Conservation (phyloP, 2,113 vertebrate species). For the Odocoileus hemionus region DNA sequence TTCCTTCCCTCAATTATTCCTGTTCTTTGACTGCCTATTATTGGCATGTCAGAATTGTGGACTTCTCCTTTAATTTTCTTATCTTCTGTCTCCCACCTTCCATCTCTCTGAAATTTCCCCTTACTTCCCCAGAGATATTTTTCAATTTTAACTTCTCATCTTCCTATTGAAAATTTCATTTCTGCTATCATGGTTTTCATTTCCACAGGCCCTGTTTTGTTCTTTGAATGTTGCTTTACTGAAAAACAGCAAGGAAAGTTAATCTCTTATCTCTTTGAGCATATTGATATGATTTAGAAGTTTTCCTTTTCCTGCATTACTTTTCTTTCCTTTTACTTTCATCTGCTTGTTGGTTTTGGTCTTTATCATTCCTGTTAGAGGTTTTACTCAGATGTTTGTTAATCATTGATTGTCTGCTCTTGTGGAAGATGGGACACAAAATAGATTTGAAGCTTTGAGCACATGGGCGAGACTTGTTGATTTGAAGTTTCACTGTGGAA, state of each 20-base stretch:
- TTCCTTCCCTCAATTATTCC: neutral
- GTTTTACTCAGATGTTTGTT: neutral
- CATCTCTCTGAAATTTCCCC: neutral
- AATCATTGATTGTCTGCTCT: neutral
- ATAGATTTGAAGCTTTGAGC: neutral
- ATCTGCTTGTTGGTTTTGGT: neutral
- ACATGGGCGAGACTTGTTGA: neutral
- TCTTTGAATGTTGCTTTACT: neutral
- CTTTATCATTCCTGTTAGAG: neutral
- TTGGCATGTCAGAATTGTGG: neutral
- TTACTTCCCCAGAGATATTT: neutral
- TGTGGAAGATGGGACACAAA: neutral
- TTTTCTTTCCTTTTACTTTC: neutral
- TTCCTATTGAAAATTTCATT: neutral
- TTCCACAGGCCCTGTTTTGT: neutral
- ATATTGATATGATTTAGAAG: neutral
- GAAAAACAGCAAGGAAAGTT: neutral
- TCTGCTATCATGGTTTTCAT: neutral
- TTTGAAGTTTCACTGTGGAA: neutral
- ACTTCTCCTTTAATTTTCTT: neutral
- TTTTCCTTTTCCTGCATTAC: neutral
- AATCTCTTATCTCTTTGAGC: neutral
- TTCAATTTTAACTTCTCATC: neutral
- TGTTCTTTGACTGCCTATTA: neutral
- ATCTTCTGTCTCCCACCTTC: neutral